A percentile compares a stretch with the other conserved stretches of the same genome.
Evolutionary conservation across 2,797 vertebrate species (phyloP).

Genomic region (Margarornis squamiger): DNA sequence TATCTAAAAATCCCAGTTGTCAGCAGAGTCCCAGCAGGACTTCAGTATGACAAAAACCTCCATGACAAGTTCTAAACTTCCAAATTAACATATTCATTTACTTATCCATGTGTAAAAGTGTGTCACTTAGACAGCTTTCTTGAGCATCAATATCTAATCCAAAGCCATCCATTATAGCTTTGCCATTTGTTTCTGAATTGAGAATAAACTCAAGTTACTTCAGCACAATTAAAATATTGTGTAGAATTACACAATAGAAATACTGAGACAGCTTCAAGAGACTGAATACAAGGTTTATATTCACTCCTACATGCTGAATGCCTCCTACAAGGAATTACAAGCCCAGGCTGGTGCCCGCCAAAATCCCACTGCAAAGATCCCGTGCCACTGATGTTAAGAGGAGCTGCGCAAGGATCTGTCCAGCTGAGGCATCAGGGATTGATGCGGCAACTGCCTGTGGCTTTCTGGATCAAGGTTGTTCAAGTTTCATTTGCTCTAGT

Average conservation of each 20-base stretch:
- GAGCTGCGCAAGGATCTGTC: background rate
- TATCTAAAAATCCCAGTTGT: background rate
- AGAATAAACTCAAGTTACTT: slow-evolving; percentile 7
- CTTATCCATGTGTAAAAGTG: background rate
- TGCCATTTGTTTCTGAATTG: background rate
- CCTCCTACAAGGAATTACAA: background rate
- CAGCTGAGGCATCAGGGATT: background rate
- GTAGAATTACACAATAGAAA: background rate
- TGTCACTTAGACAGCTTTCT: background rate
- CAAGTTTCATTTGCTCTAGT: background rate
- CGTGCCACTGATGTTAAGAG: background rate
- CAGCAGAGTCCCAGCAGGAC: background rate
- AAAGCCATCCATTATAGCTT: background rate
- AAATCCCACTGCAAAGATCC: background rate
- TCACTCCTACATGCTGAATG: background rate
- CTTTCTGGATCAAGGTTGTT: background rate
- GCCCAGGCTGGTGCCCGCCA: background rate
- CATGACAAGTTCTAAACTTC: background rate
- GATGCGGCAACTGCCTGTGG: background rate
- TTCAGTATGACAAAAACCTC: background rate
- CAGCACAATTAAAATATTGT: background rate
- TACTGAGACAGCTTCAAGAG: background rate
- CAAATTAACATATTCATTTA: background rate
- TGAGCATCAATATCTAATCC: background rate
- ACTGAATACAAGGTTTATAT: background rate